Evolutionary conservation across 2,113 vertebrate genomes (phyloP), one percentile per base, ranked within the genome.

Genomic region (Callospermophilus lateralis): DNA sequence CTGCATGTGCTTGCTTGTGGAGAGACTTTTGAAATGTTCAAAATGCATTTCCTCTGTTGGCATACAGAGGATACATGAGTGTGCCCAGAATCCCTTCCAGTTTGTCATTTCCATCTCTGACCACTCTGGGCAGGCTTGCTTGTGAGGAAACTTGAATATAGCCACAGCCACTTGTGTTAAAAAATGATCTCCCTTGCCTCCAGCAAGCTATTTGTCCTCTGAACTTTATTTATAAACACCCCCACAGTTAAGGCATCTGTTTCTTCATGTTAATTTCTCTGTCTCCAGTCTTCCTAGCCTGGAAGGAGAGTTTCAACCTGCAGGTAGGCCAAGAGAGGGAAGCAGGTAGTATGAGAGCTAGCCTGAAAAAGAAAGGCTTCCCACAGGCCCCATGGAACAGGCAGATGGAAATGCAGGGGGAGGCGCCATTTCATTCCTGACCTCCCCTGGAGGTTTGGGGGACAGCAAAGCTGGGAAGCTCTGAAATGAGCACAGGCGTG

Each of bases 211-310:
- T 97, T 97, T 96, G 96, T 97, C 96, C 92, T 88, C 63, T 96
- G 94, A 97, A 87, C 73, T 96, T 96, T 97, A 94, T 93, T 98
- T 95, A 80, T 73, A 97, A 97, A 89, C 63, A 93, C 61, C 84
- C 97, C 84, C 37, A 84, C 6, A 73, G 90, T 68, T 68, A 95
- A 95, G 58, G 34, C 95, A 78, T 89, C 95, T 97, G 90, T 94
- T 98, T 90, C 65, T 63, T 97, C 65, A n/a, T 79, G 85, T 96
- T 95, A 88, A 97, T 97, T 97, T 93, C 55, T 6, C 80, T 16
- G 0, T 6, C 8, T 45, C 45, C 34, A 17, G 53, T 80, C 67
- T 97, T 81, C 67, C 32, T 24, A 68, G 51, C 61, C 30, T 4
- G 10, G 83, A 96, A 81, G 74, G 80, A 84, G 86, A 51, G 73